Conservation (phyloP, 2,113 vertebrate species). For the Pedionomus torquatus region DNA sequence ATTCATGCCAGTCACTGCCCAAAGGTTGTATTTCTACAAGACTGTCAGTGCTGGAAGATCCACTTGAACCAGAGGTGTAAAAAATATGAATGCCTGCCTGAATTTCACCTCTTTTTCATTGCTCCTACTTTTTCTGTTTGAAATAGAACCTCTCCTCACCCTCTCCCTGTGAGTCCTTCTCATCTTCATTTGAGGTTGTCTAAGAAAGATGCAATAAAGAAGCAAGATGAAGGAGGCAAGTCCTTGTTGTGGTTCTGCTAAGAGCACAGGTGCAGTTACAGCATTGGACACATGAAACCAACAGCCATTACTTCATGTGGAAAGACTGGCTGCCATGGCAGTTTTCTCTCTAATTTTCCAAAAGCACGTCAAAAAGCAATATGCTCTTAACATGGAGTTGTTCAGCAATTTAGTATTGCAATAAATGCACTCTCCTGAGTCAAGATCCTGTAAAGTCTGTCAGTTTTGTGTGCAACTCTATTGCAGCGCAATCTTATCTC, state of each 20-base stretch:
- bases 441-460: background rate
- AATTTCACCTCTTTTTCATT: background rate
- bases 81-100: background rate
- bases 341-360: background rate
- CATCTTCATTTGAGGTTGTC: background rate
- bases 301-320: background rate
- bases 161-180: background rate
- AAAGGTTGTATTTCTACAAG: background rate
- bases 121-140: background rate
- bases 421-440: background rate
- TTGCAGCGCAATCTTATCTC: background rate
- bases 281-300: background rate
- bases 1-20: background rate
- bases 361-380: background rate
- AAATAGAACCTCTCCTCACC: background rate
- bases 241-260: background rate
- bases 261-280: background rate
- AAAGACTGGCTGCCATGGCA: background rate
- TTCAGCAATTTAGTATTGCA: background rate
- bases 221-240: background rate
- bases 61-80: background rate
- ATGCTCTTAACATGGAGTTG: background rate
- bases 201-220: background rate
- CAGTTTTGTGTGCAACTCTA: background rate
- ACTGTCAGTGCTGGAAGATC: background rate